Base-by-base conservation (phyloP, 1,140 invertebrate genomes). In the Asobara japonica region DNA sequence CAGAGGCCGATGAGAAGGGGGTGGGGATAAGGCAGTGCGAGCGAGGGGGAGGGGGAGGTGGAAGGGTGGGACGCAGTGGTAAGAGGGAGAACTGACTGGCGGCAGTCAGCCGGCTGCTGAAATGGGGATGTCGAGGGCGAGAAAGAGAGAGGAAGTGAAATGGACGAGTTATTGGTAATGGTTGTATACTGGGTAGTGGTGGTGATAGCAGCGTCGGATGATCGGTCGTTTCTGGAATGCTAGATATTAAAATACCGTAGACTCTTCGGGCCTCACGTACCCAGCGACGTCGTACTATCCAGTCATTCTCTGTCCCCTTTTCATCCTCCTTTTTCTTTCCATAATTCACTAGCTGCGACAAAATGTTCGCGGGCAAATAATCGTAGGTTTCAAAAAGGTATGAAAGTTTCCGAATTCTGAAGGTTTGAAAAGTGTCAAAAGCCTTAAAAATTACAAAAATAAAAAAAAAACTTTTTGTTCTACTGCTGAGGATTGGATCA, bases 201-300 rank as follows among this genome's bases (percentile, higher is more conserved):
- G 69, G 68, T 16, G 64, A 67, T 33, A 64, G 41, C 67, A 69
- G 38, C 29, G 66, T 36, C 25, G 41, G 56, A 69, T 81, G 80
- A 86, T 85, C 81, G 80, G 77, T 80, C 83, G 82, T 83, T 86
- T 77, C 78, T 83, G 80, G 85, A 87, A 87, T 87, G 85, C 74
- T 75, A 83, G 84, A 87, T 87, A 87, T 87, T 87, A 87, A 87
- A 87, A 87, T 87, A 86, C 85, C 84, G 79, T 78, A 84, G 82
- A 82, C 82, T 83, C 84, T 83, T 80, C 69, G 78, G 73, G 74
- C 65, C 70, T 41, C 48, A 65, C 65, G 72, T 77, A 74, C 75
- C 70, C 18, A 66, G 62, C 69, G 29, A 62, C 68, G 62, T 67
- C 69, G 66, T 71, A 51, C 33, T 27, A 64, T 64, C 65, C 33